Evolutionary conservation across 1,140 invertebrate species (phyloP).

Genomic region (Drosophila kanapiae): DNA sequence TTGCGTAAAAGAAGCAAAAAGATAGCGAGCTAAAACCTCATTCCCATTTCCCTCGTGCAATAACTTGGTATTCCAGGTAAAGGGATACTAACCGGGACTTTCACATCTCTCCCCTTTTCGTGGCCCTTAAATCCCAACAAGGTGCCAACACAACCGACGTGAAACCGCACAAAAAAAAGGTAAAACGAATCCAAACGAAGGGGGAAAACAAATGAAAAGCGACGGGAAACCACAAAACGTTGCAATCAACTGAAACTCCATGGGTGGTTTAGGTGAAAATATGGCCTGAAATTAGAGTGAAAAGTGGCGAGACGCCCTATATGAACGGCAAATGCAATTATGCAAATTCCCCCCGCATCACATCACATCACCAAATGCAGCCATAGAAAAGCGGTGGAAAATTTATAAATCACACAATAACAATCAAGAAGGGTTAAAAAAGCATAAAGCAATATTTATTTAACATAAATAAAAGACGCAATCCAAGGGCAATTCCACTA

Average conservation of each 20-base stretch:
- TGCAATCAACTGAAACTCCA: conserved; percentile 55
- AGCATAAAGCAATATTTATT: conserved; percentile 27
- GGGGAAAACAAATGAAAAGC: conserved; percentile 26
- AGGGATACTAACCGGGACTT: conserved; percentile 44
- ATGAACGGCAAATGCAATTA: conserved; percentile 62
- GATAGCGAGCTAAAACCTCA: neutral
- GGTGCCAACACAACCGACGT: conserved; percentile 40
- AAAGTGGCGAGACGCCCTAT: conserved; percentile 28
- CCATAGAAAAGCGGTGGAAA: conserved; percentile 21
- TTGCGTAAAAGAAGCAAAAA: neutral
- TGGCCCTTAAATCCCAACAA: conserved; percentile 25
- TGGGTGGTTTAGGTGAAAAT: conserved; percentile 40
- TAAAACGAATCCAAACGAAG: conserved; percentile 30
- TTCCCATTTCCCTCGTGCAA: conserved; percentile 1
- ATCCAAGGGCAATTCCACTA: conserved; percentile 57
- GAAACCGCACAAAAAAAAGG: conserved; percentile 75
- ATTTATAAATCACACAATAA: conserved; percentile 27
- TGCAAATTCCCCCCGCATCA: conserved; percentile 58
- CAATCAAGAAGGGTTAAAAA: conserved; percentile 48
- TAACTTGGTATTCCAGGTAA: conserved; percentile 40
- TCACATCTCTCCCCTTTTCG: conserved; percentile 18
- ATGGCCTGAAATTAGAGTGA: conserved; percentile 33
- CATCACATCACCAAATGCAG: conserved; percentile 31
- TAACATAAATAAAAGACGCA: conserved; percentile 19
- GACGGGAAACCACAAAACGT: conserved; percentile 68